phyloP scores from a whole-genome alignment of 1,140 invertebrate species.

The Plutomurus gul region DNA sequence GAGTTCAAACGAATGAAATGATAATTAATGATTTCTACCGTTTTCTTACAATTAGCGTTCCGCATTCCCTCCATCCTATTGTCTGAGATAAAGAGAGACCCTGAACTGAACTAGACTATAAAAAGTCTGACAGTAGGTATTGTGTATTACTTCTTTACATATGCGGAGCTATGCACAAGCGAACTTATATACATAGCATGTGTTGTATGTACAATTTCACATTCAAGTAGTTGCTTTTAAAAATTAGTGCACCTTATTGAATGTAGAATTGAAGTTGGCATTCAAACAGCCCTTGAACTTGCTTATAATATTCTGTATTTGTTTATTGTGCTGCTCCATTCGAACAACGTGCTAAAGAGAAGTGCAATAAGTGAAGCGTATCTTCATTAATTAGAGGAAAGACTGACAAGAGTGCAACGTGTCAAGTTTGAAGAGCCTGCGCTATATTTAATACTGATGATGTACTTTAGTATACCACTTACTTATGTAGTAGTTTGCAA shows the following conservation, averaged over 20 bases:
- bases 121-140: too few species aligned
- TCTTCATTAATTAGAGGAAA: constrained; percentile 32
- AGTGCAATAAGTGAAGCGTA: constrained; percentile 24
- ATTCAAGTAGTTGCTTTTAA: background rate
- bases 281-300: constrained; percentile 25
- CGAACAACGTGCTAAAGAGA: background rate
- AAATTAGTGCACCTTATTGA: background rate
- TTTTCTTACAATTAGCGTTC: background rate
- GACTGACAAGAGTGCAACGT: constrained; percentile 25
- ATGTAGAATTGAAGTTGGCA: background rate
- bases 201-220: too few species aligned
- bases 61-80: background rate
- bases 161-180: too few species aligned
- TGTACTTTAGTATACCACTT: background rate
- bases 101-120: background rate
- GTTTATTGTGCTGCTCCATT: background rate
- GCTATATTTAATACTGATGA: too few species aligned
- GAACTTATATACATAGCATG: too few species aligned
- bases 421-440: constrained; percentile 1
- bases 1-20: background rate
- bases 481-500: too few species aligned
- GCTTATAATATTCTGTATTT: background rate
- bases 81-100: background rate
- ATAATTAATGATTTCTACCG: constrained; percentile 14
- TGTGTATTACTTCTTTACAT: too few species aligned